Base-by-base conservation (phyloP, 2,888 invertebrate genomes). In the Pristionchus arcanus region DNA sequence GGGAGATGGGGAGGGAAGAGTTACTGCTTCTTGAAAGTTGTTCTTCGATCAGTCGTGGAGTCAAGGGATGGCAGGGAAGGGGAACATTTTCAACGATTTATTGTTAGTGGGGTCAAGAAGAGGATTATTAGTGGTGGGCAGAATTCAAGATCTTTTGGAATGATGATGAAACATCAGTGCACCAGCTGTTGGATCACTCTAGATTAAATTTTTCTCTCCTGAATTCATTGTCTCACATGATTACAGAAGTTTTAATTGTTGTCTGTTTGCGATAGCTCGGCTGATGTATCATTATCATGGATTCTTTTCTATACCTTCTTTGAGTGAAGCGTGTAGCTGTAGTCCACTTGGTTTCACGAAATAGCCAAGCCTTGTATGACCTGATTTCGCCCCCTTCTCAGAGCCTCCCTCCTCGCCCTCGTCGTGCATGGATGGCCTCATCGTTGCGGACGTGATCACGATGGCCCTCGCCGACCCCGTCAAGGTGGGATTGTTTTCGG, bases 381-480 rank as follows among this genome's bases (percentile, higher is more conserved):
- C 25, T 25, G 2, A 59, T 5, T 25, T 19, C 5, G 1, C 3
- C 59, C 59, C 15, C 59, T 59, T 13, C 21, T 42, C 66, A 59
- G 63, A 66, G 13, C 83, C 66, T 66, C 81, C 68, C 15, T 34
- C 28, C 19, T 31, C 31, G n/a, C 9, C 37, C 21, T n/a, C 71
- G 2, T 21, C 90, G 16, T 92, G 93, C 42, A 91, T 93, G 83
- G 93, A 94, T 68, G 91, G 91, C 0, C 0, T 96, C 91, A 97
- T 98, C 0, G 95, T 97, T 68, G 97, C 99, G 21, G 99, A 99
- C 95, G 98, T 98, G 0, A 96, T 99, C 86, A 97, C 97, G 0
- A 97, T 97, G 0, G 97, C 98, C 81, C 98, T 99, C 97, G 98
- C 98, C 0, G 98, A 98, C 94, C 98, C 99, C 95, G 98, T 98